phyloP scores from a whole-genome alignment of 1,140 invertebrate genomes.

The Glomeris maerens region DNA sequence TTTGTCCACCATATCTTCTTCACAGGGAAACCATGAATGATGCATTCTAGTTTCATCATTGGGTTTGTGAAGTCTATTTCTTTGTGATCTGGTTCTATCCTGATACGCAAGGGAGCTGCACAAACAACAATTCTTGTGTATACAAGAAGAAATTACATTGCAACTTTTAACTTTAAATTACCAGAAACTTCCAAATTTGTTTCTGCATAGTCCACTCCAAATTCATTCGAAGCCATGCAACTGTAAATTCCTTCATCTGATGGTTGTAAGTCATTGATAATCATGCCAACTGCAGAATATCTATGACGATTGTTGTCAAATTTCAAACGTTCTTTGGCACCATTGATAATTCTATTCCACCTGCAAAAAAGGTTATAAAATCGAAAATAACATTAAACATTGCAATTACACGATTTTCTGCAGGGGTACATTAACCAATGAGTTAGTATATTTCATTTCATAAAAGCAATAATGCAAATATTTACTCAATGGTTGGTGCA shows the following conservation, averaged over 20 bases:
- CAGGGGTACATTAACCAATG: too few relatives aligned
- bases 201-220: background rate
- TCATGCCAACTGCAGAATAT: background rate
- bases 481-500: background rate
- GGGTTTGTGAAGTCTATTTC: too few relatives aligned
- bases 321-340: background rate
- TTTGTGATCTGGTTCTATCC: too few relatives aligned
- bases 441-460: too few relatives aligned
- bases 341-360: background rate
- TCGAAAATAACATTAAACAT: too few relatives aligned
- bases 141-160: background rate
- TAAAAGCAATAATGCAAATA: too few relatives aligned
- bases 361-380: conserved; percentile 1
- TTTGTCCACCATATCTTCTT: conserved; percentile 1
- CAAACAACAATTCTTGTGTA: too few relatives aligned
- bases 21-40: background rate
- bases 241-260: background rate
- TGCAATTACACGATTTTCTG: too few relatives aligned
- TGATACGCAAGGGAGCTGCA: background rate
- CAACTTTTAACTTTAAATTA: background rate
- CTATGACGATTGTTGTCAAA: background rate
- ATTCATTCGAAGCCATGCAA: background rate
- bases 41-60: background rate
- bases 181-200: background rate
- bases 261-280: background rate